These are phyloP conservation scores for Trissoscelio sp. DNA, from an alignment of 2,888 invertebrate species.

Conservation along the genomic window DNA sequence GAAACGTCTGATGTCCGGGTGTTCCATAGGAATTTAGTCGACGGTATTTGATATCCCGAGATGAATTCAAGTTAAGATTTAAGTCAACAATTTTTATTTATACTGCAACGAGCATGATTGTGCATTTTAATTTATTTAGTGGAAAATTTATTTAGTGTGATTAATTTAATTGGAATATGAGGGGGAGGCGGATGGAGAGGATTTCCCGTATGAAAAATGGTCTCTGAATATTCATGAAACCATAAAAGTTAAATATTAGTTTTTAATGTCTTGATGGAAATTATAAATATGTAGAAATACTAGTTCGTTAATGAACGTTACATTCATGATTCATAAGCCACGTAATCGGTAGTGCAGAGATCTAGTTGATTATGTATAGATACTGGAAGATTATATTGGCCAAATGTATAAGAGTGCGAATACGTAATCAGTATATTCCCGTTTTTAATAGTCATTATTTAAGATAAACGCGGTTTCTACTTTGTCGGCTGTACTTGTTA, in stretches of 20 bases:
- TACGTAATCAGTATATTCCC: conserved; percentile 33
- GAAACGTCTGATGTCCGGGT: conserved; percentile 38
- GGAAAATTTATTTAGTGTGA: no score
- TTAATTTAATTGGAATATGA: no score
- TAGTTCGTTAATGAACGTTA: conserved; percentile 41
- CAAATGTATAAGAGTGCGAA: conserved; percentile 15
- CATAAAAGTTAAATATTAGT: background rate
- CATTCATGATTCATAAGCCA: conserved; percentile 49
- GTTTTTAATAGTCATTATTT: conserved; percentile 36
- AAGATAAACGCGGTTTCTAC: conserved; percentile 42
- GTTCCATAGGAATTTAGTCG: conserved; percentile 28
- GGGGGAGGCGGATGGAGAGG: no score
- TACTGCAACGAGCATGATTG: no score
- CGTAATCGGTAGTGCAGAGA: conserved; percentile 63
- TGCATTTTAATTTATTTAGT: no score
- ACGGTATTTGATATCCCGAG: background rate
- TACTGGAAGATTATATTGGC: conserved; percentile 33
- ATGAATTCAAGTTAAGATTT: conserved; percentile 8
- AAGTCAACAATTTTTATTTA: conserved; percentile 1
- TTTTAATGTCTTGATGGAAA: conserved; percentile 1
- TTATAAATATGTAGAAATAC: conserved; percentile 35
- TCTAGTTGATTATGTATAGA: conserved; percentile 61
- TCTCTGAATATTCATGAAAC: conserved; percentile 1
- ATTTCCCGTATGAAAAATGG: background rate
- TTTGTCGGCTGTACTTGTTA: conserved; percentile 32